These are phyloP conservation scores for Gasteruption jaculator DNA, from an alignment of 2,888 invertebrate species.

Conservation along the genomic window DNA sequence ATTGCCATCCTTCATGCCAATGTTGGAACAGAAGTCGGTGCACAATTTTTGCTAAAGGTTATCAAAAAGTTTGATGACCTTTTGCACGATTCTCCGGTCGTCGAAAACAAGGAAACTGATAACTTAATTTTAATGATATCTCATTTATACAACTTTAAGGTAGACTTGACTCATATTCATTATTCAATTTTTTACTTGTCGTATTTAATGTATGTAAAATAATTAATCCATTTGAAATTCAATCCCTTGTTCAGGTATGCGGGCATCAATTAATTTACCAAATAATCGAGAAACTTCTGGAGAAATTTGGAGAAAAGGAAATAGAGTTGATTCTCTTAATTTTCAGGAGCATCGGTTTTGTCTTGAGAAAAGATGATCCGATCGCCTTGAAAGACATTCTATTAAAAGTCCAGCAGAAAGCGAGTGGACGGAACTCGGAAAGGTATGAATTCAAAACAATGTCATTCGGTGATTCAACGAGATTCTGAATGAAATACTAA, in stretches of 20 bases:
- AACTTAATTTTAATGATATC: conserved; percentile 75
- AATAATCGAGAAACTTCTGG: conserved; percentile 65
- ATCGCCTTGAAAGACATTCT: conserved; percentile 71
- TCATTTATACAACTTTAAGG: conserved; percentile 86
- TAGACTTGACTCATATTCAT: conserved; percentile 37
- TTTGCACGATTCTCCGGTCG: conserved; percentile 53
- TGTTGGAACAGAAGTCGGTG: conserved; percentile 86
- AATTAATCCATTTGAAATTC: no score
- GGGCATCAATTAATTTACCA: conserved; percentile 76
- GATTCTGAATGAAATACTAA: conserved; percentile 8
- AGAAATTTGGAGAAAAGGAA: conserved; percentile 70
- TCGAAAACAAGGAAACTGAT: conserved; percentile 76
- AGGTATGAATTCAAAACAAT: no score
- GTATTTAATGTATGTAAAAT: no score
- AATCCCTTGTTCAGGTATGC: conserved; percentile 75
- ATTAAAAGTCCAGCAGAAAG: conserved; percentile 62
- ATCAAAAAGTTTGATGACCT: conserved; percentile 64
- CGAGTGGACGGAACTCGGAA: conserved; percentile 47
- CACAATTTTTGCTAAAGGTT: conserved; percentile 76
- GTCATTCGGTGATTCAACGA: no score
- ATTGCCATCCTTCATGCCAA: conserved; percentile 83
- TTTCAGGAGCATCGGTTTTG: conserved; percentile 77
- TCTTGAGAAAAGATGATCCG: conserved; percentile 83
- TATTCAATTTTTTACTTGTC: no score
- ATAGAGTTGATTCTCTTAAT: conserved; percentile 79